Evolutionary conservation across 1,140 invertebrate species (phyloP), one percentile per base, ranked within the genome.

Genomic region (Chrysomallon squamiferum): DNA sequence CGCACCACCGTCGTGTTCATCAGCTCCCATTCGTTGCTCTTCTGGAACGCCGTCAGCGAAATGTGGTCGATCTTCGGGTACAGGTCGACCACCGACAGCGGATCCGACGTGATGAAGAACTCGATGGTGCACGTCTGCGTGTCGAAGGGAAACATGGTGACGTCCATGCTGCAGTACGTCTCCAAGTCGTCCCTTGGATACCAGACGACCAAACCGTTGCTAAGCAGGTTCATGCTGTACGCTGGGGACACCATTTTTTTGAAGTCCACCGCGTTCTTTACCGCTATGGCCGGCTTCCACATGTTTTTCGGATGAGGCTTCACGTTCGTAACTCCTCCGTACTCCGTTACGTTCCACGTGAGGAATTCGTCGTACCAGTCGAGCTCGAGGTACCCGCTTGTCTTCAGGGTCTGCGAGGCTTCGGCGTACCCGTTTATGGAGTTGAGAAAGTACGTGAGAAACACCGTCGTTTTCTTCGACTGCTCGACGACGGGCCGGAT

Each of bases 141-240:
- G 87, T 97, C 95, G 80, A 96, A 97, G 1, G 95, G 71, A 29
- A 70, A 72, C 22, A 58, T 59, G n/a, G 59, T 65, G n/a, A 97
- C 96, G 80, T 97, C 94, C 59, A 66, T 47, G 3, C n/a, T 41
- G 30, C 96, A 98, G 6, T 94, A 96, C 2, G 94, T 96, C 83
- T 98, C 97, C 82, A 97, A 97, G 80, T 97, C 97, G 4, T 96
- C 95, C 29, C 95, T 95, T 47, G 95, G 95, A 81, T 95, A 95
- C 95, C 95, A 97, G 45, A 92, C 88, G 47, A 97, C 95, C 86
- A 93, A 95, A 20, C 96, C 96, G 86, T 95, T 96, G 83, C 94
- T 93, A 79, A 73, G 15, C 5, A 59, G 18, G 0, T 15, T 41
- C 20, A 66, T 18, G 25, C 35, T 18, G 15, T 52, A 54, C 13